Evolutionary conservation across 2,888 invertebrate genomes (phyloP), one percentile per base, ranked within the genome.

Genomic region (Ochropacha duplaris): DNA sequence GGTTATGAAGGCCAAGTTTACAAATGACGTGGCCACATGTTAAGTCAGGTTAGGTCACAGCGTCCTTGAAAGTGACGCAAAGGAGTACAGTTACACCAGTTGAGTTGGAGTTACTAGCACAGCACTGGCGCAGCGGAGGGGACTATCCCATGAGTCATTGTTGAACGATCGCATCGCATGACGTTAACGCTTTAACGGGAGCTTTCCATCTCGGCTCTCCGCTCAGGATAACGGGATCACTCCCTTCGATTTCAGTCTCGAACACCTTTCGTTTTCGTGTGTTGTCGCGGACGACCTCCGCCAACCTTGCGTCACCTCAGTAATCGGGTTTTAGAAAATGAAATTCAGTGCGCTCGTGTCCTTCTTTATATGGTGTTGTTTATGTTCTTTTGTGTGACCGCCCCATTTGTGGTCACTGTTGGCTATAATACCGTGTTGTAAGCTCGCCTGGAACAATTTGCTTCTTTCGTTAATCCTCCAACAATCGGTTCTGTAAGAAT

Each of bases 321-420:
- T 88, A 86, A 90, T 90, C 90, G 90, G 84, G 88, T 88, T 91
- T 91, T 91, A 91, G 91, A 91, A 91, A 91, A 90, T 90, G 91
- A 91, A 91, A 91, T 88, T 90, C 88, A 87, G 87, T 78, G 69
- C 82, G 79, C 74, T 82, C 83, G 76, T 76, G 87, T 85, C 85
- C 86, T 85, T 83, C 88, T 87, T 86, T 88, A 88, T 87, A 86
- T 84, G 87, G 87, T 61, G 62, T 76, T 78, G 78, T 85, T n/a
- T 86, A 85, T 86, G 82, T 79, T 84, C 78, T 83, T 83, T 83
- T 79, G 78, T 72, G 72, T 68, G 71, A 74, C 69, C 67, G 73
- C 68, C 70, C 71, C 69, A 64, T 71, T 77, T 73, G 74, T 58
- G 74, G 76, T 75, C 67, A 71, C 74, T 54, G 54, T 54, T 63